Percentiles rank a stretch among this genome's conserved stretches.
These are phyloP conservation scores for Carcharodon carcharias DNA, from an alignment of 2,797 vertebrate species.

Conservation along the genomic window DNA sequence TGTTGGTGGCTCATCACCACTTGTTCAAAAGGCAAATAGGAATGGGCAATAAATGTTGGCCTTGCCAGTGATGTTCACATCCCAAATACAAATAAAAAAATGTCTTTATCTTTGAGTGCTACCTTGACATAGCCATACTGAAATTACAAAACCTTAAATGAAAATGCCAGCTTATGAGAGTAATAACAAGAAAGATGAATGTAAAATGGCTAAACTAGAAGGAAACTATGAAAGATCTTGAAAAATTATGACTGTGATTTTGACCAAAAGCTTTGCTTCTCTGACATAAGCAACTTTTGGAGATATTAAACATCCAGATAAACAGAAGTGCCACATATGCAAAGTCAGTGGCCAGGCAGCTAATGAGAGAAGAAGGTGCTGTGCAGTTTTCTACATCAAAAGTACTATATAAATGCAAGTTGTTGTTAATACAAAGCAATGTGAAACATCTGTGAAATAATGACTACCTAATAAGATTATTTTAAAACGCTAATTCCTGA, in stretches of 20 bases:
- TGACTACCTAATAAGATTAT: neutral
- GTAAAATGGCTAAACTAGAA: neutral
- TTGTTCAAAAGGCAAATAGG: neutral
- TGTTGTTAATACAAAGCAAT: neutral
- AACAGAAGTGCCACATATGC: neutral
- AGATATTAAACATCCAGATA: neutral
- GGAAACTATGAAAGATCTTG: neutral
- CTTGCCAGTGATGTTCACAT: neutral
- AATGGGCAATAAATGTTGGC: too few species aligned
- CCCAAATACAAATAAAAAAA: neutral
- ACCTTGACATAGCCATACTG: neutral
- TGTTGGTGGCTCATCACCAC: neutral
- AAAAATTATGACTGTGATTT: neutral
- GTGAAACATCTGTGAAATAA: neutral
- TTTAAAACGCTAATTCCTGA: neutral
- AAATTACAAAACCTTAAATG: neutral
- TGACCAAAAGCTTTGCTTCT: neutral
- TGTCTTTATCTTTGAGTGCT: neutral
- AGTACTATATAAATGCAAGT: neutral
- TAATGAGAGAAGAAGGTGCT: neutral
- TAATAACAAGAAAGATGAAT: neutral
- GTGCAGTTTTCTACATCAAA: neutral
- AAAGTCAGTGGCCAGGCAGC: neutral
- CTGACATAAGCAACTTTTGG: neutral
- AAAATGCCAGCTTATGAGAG: neutral